Evolutionary conservation across 2,888 invertebrate genomes (phyloP), one percentile per base, ranked within the genome.

Genomic region (Catotricha subobsoleta): DNA sequence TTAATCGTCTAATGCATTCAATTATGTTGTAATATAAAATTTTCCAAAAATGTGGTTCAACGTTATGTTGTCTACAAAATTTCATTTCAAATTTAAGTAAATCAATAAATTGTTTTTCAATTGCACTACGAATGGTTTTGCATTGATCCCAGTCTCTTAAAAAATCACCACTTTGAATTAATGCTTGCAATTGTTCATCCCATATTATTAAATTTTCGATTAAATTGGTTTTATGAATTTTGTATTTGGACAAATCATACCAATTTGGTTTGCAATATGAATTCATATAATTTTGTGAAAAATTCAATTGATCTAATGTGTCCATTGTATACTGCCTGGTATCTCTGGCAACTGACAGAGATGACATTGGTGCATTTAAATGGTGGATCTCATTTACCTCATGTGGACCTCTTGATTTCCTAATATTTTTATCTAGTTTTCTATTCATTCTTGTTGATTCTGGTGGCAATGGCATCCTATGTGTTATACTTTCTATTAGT

Each of bases 1-100:
- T 71, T 47, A 70, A 72, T 57, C 79, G 80, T 48, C 86, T 69
- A 50, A 87, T 66, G 49, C 78, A 68, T 60, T 91, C 90, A 48
- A 91, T 86, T 46, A 87, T 76, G 56, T 80, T 80, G 57, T 92
- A 82, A 59, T 82, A 92, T 3, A 87, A 68, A 45, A 87, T 72
- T 60, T 88, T 90, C 92, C 92, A 92, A 59, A 92, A 76, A 55
- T 82, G 77, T 52, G 83, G 81, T 54, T 92, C 92, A 8, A 88
- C 75, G 55, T 88, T 87, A 54, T 86, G 80, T 31, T 77, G 71
- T 55, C 84, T 81, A 50, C 87, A 83, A 57, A 87, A 84, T 59
- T 84, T 86, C 43, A 90, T 69, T 60, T 91, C 86, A 33, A 76
- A 72, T 53, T 78, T 66, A 10, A 87, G 60, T 9, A 87, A 64